phyloP scores from a whole-genome alignment of 2,113 vertebrate species.

The Tragelaphus scriptus region DNA sequence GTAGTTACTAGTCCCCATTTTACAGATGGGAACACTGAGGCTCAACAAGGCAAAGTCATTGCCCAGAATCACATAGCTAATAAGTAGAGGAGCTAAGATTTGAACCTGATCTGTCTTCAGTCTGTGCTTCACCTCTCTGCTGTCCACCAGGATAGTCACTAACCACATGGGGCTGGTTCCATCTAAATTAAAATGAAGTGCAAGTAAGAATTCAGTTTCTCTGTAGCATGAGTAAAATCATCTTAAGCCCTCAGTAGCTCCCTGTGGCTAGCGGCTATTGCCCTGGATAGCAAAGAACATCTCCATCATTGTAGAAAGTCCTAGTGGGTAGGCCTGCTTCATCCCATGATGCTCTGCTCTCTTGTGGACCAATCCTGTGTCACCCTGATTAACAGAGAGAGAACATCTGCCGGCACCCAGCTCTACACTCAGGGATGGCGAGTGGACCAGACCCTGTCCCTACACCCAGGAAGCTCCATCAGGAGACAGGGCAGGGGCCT shows the following conservation, averaged over 20 bases:
- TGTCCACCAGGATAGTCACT: neutral
- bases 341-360: neutral
- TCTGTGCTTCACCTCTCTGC: neutral
- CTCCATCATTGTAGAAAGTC: neutral
- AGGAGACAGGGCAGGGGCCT: neutral
- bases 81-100: neutral
- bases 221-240: neutral
- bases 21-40: neutral
- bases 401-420: rapidly evolving
- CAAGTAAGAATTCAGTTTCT: neutral
- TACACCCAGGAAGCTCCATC: neutral
- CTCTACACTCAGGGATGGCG: neutral
- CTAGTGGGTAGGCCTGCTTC: neutral
- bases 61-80: neutral
- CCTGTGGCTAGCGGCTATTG: neutral
- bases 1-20: neutral
- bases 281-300: neutral
- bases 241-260: neutral
- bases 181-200: neutral
- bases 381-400: neutral
- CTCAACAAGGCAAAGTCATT: neutral
- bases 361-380: neutral
- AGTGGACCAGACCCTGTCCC: neutral
- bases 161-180: neutral
- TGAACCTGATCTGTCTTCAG: neutral